Percentiles rank a stretch among this genome's conserved stretches.
Conservation (phyloP, 2,888 invertebrate species). For the Acanthococcus lagerstroemiae region DNA sequence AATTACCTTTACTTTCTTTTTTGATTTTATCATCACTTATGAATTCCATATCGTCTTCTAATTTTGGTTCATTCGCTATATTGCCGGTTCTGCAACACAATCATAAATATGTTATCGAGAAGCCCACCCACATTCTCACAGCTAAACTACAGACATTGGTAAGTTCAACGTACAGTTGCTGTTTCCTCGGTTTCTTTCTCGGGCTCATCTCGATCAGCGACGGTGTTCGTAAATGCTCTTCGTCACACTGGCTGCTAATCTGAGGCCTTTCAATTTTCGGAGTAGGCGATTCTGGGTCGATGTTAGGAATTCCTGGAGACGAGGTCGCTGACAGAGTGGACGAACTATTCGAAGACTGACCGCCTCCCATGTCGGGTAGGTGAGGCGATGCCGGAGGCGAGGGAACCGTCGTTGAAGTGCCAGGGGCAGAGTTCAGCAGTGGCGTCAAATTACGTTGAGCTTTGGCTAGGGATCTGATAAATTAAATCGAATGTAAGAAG, state of each 20-base stretch:
- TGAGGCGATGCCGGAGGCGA: slow-evolving; percentile 38
- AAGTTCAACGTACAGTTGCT: slow-evolving; percentile 73
- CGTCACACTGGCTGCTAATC: neutral
- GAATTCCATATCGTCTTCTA: slow-evolving; percentile 52
- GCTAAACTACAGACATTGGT: too few species aligned
- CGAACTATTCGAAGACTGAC: slow-evolving; percentile 52
- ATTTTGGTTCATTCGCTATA: slow-evolving; percentile 13
- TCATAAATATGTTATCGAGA: too few species aligned
- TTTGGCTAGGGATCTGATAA: slow-evolving; percentile 51
- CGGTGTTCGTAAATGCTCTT: slow-evolving; percentile 33
- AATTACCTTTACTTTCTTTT: slow-evolving; percentile 41
- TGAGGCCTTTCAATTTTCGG: slow-evolving; percentile 31
- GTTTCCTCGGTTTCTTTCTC: slow-evolving; percentile 85
- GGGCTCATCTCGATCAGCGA: slow-evolving; percentile 54
- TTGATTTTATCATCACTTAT: slow-evolving; percentile 48
- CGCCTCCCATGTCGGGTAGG: slow-evolving; percentile 35
- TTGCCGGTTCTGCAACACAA: slow-evolving; percentile 4
- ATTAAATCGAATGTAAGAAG: neutral
- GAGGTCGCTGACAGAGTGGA: slow-evolving; percentile 81
- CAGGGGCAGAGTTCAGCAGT: slow-evolving; percentile 40
- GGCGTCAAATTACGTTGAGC: slow-evolving; percentile 53
- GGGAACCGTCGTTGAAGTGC: slow-evolving; percentile 35
- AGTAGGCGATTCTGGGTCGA: slow-evolving; percentile 34
- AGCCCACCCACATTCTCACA: too few species aligned
- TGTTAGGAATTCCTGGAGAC: slow-evolving; percentile 56